These are phyloP conservation scores for Leptosomus discolor DNA, from an alignment of 2,113 vertebrate genomes.

Conservation along the genomic window DNA sequence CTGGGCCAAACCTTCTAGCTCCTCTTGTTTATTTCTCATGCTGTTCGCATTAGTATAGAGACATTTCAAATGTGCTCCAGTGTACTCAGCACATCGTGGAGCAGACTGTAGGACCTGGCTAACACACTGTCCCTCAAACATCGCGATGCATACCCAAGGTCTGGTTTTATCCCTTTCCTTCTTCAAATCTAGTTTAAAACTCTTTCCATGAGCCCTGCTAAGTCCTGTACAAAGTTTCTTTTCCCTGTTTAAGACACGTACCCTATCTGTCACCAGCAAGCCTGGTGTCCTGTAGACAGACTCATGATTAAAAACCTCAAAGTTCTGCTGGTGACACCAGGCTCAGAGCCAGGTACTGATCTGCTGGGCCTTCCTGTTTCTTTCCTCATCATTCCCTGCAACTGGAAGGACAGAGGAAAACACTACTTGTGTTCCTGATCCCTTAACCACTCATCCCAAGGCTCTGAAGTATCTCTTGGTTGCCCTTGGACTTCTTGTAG, in stretches of 20 bases:
- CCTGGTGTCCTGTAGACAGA: background rate
- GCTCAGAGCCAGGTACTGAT: background rate
- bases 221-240: background rate
- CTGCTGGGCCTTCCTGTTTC: background rate
- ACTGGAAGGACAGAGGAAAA: background rate
- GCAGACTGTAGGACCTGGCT: background rate
- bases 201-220: background rate
- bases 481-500: background rate
- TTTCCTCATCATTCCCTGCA: background rate
- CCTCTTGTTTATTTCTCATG: background rate
- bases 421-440: background rate
- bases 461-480: background rate
- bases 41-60: accelerated
- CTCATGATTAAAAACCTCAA: background rate
- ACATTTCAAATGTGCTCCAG: background rate
- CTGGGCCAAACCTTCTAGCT: background rate
- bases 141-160: too few relatives aligned
- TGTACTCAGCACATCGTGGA: background rate
- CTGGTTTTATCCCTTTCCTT: background rate
- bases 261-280: background rate
- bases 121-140: background rate
- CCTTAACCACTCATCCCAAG: background rate
- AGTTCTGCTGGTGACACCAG: background rate
- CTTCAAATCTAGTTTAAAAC: background rate
- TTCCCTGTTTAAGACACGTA: background rate